Conservation (phyloP, 2,888 invertebrate genomes). For the Platynereis dumerilii region DNA sequence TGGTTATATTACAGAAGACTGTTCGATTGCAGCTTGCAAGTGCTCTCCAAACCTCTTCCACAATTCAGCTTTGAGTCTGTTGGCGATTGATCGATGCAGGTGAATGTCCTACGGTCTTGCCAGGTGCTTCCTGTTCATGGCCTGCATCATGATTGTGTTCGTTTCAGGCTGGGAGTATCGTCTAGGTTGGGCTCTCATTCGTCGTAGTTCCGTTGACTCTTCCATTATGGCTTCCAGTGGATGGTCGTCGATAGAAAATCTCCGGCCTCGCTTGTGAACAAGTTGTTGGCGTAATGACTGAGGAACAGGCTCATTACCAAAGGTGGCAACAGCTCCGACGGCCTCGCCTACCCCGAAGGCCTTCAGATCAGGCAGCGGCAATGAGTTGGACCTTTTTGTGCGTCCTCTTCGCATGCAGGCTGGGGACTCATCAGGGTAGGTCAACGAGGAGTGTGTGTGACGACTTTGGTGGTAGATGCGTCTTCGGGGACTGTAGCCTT, state of each 20-base stretch:
- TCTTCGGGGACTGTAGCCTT: slow-evolving; percentile 16
- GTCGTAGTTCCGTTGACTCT: slow-evolving; percentile 14
- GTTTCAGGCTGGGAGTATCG: no score
- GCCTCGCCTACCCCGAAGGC: slow-evolving; percentile 18
- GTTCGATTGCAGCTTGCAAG: no score
- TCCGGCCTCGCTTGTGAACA: slow-evolving; percentile 17
- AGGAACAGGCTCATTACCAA: slow-evolving; percentile 10
- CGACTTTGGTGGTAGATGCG: slow-evolving; percentile 12
- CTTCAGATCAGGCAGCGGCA: slow-evolving; percentile 20
- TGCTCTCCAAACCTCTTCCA: no score
- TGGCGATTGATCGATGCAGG: no score
- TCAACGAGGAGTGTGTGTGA: slow-evolving; percentile 16
- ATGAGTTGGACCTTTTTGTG: slow-evolving; percentile 23
- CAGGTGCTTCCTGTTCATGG: no score
- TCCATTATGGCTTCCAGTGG: slow-evolving; percentile 22
- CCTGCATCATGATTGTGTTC: no score
- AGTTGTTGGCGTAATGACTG: slow-evolving; percentile 9
- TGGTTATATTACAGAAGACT: no score
- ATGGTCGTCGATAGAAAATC: slow-evolving; percentile 22
- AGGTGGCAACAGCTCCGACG: slow-evolving; percentile 10
- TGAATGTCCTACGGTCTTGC: no score
- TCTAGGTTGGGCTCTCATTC: slow-evolving; percentile 5
- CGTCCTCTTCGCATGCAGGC: slow-evolving; percentile 4
- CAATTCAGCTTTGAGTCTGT: no score
- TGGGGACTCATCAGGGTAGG: slow-evolving; percentile 17